Conservation (phyloP, 2,888 invertebrate genomes). For the Luffia ferchaultella region DNA sequence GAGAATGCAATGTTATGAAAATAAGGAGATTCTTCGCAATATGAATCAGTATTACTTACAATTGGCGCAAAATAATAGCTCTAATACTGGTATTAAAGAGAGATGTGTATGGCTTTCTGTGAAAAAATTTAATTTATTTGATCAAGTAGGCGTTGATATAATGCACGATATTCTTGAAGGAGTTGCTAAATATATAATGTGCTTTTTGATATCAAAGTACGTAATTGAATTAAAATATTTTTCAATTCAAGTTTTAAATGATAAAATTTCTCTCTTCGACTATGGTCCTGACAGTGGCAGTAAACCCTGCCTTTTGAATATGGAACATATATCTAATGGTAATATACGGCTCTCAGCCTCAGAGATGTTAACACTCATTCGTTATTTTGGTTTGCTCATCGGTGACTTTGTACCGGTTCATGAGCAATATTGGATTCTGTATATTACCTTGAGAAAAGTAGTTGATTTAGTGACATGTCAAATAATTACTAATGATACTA, state of each 20-base stretch:
- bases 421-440: background rate
- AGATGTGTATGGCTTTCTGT: constrained; percentile 11
- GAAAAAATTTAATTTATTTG: constrained; percentile 8
- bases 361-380: constrained; percentile 4
- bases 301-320: background rate
- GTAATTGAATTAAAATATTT: background rate
- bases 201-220: constrained; percentile 6
- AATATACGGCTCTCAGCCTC: background rate
- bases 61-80: background rate
- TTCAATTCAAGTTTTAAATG: background rate
- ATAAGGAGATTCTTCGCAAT: constrained; percentile 2
- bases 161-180: constrained; percentile 9
- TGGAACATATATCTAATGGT: constrained; percentile 1
- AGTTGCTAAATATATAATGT: constrained; percentile 9
- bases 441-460: background rate
- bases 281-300: background rate
- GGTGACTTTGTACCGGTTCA: constrained; percentile 2
- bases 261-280: background rate
- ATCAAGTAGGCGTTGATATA: constrained; percentile 10
- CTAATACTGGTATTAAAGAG: constrained; percentile 12
- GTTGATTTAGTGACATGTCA: background rate
- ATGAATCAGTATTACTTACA: background rate
- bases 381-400: constrained; percentile 3
- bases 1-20: constrained; percentile 9
- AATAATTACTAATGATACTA: constrained; percentile 1